These are phyloP conservation scores for Tetramorium parvispinum DNA, from an alignment of 1,140 invertebrate genomes.

Conservation along the genomic window DNA sequence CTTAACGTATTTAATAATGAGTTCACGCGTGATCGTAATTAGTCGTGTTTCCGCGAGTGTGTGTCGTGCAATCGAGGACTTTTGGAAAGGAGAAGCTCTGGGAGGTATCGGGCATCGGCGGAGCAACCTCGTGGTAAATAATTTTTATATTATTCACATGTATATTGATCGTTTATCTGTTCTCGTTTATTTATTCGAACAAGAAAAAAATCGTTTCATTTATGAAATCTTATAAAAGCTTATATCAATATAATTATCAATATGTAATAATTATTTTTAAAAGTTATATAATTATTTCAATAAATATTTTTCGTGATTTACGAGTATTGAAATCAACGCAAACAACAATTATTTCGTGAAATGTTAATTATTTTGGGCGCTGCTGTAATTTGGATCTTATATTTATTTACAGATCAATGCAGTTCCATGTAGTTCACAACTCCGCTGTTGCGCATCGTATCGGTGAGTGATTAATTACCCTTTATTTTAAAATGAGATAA, in stretches of 20 bases:
- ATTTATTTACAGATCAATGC: neutral
- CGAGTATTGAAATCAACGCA: neutral
- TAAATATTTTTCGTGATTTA: neutral
- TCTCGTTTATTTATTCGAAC: neutral
- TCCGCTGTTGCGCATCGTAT: neutral
- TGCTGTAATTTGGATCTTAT: neutral
- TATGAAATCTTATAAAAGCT: neutral
- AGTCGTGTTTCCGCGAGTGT: neutral
- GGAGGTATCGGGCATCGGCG: neutral
- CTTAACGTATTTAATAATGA: conserved; percentile 2
- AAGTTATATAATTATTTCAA: neutral
- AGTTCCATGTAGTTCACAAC: neutral
- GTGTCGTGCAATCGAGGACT: neutral
- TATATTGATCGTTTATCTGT: neutral
- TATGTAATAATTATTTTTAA: neutral
- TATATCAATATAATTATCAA: neutral
- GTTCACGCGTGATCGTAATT: neutral
- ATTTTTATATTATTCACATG: neutral
- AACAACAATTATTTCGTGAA: neutral
- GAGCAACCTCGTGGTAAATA: neutral
- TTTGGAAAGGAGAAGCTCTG: neutral
- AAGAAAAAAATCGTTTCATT: neutral
- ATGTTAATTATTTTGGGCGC: neutral
- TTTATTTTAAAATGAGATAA: conserved; percentile 6
- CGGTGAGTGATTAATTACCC: neutral